These are phyloP conservation scores for Euura lappo DNA, from an alignment of 1,140 invertebrate species.

Conservation along the genomic window DNA sequence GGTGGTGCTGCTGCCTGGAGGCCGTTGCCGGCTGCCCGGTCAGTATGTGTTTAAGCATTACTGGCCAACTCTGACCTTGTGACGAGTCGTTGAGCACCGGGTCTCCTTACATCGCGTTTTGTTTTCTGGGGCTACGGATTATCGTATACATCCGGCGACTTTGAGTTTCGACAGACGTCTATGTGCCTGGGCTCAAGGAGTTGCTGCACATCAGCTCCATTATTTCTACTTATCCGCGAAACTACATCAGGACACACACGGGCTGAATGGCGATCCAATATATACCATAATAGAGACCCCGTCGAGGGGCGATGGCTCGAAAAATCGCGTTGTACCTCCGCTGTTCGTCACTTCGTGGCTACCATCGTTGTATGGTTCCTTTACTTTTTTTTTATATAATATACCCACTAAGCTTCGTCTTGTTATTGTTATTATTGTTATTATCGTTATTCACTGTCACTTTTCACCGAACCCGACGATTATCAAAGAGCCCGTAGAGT, in stretches of 20 bases:
- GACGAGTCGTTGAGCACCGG: not conserved
- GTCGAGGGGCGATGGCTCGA: no score
- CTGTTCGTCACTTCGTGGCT: no score
- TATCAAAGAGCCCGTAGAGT: no score
- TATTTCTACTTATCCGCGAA: conserved; percentile 3
- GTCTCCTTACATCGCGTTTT: not conserved
- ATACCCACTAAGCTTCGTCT: no score
- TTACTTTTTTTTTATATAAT: no score
- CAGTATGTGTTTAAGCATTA: conserved; percentile 63
- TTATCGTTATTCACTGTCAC: conserved; percentile 1
- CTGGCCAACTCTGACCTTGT: conserved; percentile 38
- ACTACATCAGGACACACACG: no score
- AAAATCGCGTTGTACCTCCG: no score
- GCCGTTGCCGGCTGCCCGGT: conserved; percentile 56
- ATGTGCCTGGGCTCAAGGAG: conserved; percentile 42
- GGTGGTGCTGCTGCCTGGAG: conserved; percentile 49
- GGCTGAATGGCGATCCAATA: no score
- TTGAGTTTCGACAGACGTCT: not conserved
- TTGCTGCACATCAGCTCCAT: conserved; percentile 39
- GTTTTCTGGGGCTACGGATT: not conserved
- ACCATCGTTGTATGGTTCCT: no score
- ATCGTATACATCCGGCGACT: not conserved
- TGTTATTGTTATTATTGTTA: no score
- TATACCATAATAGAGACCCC: no score
- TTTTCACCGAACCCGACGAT: not conserved